Conservation (phyloP, 1,140 invertebrate genomes). For the Musca domestica region DNA sequence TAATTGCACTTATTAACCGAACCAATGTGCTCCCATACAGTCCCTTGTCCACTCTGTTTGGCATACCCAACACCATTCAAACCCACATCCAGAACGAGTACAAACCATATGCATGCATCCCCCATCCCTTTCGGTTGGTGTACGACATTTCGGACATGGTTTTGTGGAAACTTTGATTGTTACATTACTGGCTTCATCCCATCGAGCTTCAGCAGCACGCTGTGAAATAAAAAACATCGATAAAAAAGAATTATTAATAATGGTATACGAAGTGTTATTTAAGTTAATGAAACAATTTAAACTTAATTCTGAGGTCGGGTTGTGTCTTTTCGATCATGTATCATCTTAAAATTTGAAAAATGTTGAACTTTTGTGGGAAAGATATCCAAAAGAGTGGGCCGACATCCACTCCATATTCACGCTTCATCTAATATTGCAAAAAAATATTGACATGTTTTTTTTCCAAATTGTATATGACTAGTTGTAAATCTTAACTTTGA, state of each 20-base stretch:
- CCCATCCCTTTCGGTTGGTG: constrained; percentile 81
- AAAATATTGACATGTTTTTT: too few relatives aligned
- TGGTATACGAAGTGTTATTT: too few relatives aligned
- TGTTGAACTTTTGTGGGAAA: too few relatives aligned
- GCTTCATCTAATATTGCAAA: too few relatives aligned
- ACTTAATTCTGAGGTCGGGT: too few relatives aligned
- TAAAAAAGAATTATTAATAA: constrained; percentile 29
- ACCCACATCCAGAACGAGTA: constrained; percentile 67
- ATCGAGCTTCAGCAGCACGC: constrained; percentile 63
- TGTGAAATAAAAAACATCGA: constrained; percentile 29
- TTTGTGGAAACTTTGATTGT: constrained; percentile 79
- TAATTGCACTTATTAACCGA: constrained; percentile 61
- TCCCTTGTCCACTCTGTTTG: constrained; percentile 80
- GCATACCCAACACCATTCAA: constrained; percentile 89
- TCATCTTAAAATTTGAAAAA: too few relatives aligned
- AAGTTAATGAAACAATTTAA: too few relatives aligned
- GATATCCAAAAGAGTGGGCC: too few relatives aligned
- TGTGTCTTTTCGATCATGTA: too few relatives aligned
- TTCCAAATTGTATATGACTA: too few relatives aligned
- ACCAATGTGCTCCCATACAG: constrained; percentile 88
- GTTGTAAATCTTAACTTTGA: too few relatives aligned
- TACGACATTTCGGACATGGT: constrained; percentile 84
- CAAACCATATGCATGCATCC: constrained; percentile 87
- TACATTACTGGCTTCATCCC: constrained; percentile 73
- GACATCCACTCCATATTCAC: too few relatives aligned